Conservation (phyloP, 2,888 invertebrate genomes). For the Liodrosophila aerea region DNA sequence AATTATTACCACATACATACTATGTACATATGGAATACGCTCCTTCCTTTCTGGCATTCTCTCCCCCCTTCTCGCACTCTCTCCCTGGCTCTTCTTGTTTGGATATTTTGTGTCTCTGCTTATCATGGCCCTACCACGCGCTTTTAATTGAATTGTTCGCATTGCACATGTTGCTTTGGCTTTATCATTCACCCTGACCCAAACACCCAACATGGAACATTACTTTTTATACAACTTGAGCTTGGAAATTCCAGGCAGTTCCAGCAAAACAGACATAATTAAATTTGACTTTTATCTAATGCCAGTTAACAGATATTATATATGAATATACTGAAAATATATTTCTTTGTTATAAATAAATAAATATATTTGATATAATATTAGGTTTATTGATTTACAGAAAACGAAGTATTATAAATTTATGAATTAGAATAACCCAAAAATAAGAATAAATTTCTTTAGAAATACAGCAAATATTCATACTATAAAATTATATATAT, state of each 20-base stretch:
- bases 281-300: constrained; percentile 6
- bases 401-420: too few relatives aligned
- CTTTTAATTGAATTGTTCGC: constrained; percentile 53
- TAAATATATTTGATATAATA: too few relatives aligned
- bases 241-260: constrained; percentile 9
- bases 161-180: constrained; percentile 34
- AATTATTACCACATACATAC: background rate
- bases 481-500: too few relatives aligned
- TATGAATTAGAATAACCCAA: too few relatives aligned
- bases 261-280: constrained; percentile 2
- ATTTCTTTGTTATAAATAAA: too few relatives aligned
- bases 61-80: background rate
- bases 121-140: constrained; percentile 34
- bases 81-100: background rate
- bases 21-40: background rate
- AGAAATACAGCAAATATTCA: too few relatives aligned
- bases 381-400: too few relatives aligned
- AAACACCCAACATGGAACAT: constrained; percentile 20
- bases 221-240: constrained; percentile 5
- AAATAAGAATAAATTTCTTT: too few relatives aligned
- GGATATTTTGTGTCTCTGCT: constrained; percentile 4
- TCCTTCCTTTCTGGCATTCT: background rate
- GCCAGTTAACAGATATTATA: background rate
- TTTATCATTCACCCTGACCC: constrained; percentile 35
- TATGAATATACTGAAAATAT: too few relatives aligned